Conservation (phyloP, 1,140 invertebrate species). For the Gryon sp. region DNA sequence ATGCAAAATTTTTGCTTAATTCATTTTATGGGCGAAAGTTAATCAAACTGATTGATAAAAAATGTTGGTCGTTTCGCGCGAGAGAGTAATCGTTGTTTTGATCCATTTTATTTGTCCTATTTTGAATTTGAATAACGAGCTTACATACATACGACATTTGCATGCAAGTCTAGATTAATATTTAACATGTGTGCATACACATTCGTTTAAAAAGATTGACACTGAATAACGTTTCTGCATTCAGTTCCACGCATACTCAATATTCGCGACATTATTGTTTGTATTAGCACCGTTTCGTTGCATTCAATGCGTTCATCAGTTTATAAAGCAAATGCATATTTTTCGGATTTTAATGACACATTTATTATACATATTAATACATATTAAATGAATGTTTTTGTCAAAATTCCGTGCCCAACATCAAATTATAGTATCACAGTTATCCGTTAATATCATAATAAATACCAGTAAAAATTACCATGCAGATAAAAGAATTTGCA, state of each 20-base stretch:
- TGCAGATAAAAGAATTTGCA: conserved; percentile 4
- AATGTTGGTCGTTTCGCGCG: neutral
- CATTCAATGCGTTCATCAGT: conserved; percentile 22
- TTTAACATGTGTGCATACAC: conserved; percentile 29
- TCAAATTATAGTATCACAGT: too few species aligned
- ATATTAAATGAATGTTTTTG: neutral
- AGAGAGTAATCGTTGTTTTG: conserved; percentile 16
- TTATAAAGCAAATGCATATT: conserved; percentile 14
- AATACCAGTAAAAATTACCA: conserved; percentile 18
- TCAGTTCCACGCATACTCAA: conserved; percentile 23
- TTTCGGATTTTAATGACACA: conserved; percentile 26
- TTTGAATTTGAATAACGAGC: conserved; percentile 42
- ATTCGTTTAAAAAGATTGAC: conserved; percentile 44
- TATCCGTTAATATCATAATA: too few species aligned
- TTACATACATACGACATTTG: conserved; percentile 29
- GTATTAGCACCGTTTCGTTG: conserved; percentile 11
- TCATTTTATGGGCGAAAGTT: too few species aligned
- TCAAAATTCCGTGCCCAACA: too few species aligned
- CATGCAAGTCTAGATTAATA: conserved; percentile 30
- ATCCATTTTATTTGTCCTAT: conserved; percentile 9
- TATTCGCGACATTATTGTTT: conserved; percentile 41
- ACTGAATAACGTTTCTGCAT: conserved; percentile 18
- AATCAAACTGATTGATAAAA: too few species aligned
- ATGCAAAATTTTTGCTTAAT: too few species aligned
- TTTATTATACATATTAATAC: conserved; percentile 17